Evolutionary conservation across 2,113 vertebrate genomes (phyloP), one percentile per base, ranked within the genome.

Genomic region (Riparia riparia): DNA sequence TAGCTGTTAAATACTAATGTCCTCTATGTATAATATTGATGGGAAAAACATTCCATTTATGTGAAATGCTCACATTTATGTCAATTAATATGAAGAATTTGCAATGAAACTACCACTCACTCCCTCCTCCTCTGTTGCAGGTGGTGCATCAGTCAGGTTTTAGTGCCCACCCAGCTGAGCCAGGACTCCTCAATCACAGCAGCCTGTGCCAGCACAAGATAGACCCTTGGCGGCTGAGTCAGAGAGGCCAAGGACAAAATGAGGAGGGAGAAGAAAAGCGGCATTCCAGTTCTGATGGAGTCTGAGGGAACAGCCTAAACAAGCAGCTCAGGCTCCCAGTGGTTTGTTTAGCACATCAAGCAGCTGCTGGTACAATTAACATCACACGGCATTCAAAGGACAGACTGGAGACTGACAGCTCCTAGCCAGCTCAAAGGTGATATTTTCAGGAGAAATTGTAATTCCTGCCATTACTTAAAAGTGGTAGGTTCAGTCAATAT

Each of bases 391-490:
- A 80, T 50, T 82, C 71, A 69, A 65, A 64, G 31, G 57, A 25
- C 2, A n/a, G 18, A 76, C 49, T 0, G 51, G 54, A 87, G 78
- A 94, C 4, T 44, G 82, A 41, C 41, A 63, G 66, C 70, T 82
- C 87, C 70, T 84, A 69, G 57, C 3, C 42, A 87, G 73, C 42
- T 54, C 56, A 50, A 89, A 80, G 58, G 70, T 65, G 34, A 0
- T 89, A 63, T 69, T 95, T 93, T 76, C 81, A 86, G 66, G 26
- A 82, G 78, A 91, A 94, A 5, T 26, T 2, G 3, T 86, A 91
- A 97, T 87, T 94, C 61, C 78, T 90, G 74, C 84, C 82, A 65
- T 90, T 91, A 77, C 32, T 95, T 91, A 58, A 42, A 93, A 89
- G 82, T 73, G 66, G 71, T 58, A 71, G 74, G 81, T 91, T 97